Evolutionary conservation across 2,113 vertebrate genomes (phyloP).

Genomic region (Myotis yumanensis): DNA sequence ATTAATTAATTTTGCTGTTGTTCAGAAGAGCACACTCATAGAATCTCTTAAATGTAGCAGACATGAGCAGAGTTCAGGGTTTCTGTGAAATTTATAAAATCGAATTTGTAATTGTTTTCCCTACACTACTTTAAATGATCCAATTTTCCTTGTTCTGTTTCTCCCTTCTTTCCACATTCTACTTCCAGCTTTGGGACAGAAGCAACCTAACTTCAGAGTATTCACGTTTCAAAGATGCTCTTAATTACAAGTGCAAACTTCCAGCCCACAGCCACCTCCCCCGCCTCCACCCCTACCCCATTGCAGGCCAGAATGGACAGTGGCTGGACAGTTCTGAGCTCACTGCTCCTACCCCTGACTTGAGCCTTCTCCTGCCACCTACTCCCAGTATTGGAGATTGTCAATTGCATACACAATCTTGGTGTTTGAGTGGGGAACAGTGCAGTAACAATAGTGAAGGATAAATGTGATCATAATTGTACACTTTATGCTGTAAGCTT

Average conservation of each 20-base stretch:
- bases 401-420: background rate
- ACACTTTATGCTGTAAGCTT: background rate
- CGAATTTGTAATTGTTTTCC: background rate
- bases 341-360: accelerated
- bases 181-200: background rate
- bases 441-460: background rate
- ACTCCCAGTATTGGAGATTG: background rate
- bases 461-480: background rate
- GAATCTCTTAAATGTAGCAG: background rate
- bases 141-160: background rate
- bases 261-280: accelerated
- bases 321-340: accelerated
- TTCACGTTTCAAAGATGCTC: background rate
- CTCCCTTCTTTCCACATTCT: background rate
- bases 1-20: background rate
- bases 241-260: background rate
- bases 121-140: background rate
- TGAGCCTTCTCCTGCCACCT: background rate
- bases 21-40: background rate
- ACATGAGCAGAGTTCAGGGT: background rate
- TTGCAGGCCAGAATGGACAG: too few species aligned
- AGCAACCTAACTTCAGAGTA: too few species aligned
- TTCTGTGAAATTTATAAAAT: background rate
- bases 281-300: accelerated
- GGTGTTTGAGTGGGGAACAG: background rate